Conservation (phyloP, 2,113 vertebrate species). For the Hypocryptadius cinnamomeus region DNA sequence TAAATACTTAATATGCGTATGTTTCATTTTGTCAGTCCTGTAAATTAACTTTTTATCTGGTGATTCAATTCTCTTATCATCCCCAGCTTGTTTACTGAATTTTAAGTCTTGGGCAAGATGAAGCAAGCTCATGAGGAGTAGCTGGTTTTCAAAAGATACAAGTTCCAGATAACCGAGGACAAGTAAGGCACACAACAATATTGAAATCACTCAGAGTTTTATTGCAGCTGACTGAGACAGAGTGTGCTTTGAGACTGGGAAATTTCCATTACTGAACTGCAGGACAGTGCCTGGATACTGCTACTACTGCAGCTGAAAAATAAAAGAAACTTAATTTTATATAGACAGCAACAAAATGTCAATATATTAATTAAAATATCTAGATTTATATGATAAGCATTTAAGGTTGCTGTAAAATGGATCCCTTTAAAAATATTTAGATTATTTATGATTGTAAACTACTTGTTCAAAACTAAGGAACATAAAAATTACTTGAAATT, state of each 20-base stretch:
- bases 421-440: neutral
- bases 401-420: neutral
- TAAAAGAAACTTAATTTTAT: constrained; percentile 13
- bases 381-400: neutral
- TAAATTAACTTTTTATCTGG: neutral
- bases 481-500: neutral
- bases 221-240: constrained; percentile 53
- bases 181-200: constrained; percentile 36
- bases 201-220: constrained; percentile 41
- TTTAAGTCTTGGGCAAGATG: constrained; percentile 3
- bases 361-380: neutral
- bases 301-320: constrained; percentile 33
- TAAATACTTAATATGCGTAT: neutral
- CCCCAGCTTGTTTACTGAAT: constrained; percentile 4
- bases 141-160: constrained; percentile 37
- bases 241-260: constrained; percentile 44
- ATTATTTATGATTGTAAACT: neutral
- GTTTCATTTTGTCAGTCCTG: neutral
- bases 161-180: constrained; percentile 27
- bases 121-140: constrained; percentile 23
- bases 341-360: neutral
- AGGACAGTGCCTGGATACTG: constrained; percentile 20
- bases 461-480: neutral
- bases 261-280: constrained; percentile 56
- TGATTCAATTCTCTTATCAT: neutral